Conservation (phyloP, 2,113 vertebrate species). For the Gyps fulvus region DNA sequence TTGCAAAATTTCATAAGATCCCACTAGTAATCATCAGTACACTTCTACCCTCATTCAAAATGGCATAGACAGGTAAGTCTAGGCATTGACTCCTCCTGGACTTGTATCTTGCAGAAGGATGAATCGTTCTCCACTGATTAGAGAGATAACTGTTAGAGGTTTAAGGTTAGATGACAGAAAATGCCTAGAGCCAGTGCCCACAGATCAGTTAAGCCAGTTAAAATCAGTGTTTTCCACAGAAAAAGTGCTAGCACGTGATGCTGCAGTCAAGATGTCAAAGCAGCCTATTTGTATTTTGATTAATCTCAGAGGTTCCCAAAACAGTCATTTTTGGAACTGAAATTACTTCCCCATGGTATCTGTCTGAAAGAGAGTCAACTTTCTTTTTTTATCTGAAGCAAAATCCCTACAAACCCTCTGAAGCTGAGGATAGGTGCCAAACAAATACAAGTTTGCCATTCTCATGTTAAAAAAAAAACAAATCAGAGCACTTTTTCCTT, state of each 20-base stretch:
- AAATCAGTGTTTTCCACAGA: background rate
- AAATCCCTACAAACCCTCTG: background rate
- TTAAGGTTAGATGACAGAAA: background rate
- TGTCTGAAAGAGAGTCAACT: background rate
- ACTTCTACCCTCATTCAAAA: background rate
- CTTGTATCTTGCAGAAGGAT: background rate
- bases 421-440: background rate
- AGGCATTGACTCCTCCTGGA: background rate
- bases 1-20: background rate
- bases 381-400: background rate
- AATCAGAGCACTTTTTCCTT: background rate
- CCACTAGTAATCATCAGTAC: background rate
- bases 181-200: background rate
- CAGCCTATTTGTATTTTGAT: background rate
- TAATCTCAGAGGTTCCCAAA: background rate
- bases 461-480: too few species aligned
- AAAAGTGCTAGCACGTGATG: background rate
- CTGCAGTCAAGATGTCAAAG: background rate
- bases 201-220: background rate
- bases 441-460: background rate
- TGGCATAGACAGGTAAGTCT: background rate
- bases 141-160: background rate
- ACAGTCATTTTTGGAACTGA: background rate
- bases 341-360: fast-evolving
- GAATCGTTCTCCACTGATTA: background rate